Base-by-base conservation (phyloP, 2,113 vertebrate species). In the Macroglossus sobrinus region DNA sequence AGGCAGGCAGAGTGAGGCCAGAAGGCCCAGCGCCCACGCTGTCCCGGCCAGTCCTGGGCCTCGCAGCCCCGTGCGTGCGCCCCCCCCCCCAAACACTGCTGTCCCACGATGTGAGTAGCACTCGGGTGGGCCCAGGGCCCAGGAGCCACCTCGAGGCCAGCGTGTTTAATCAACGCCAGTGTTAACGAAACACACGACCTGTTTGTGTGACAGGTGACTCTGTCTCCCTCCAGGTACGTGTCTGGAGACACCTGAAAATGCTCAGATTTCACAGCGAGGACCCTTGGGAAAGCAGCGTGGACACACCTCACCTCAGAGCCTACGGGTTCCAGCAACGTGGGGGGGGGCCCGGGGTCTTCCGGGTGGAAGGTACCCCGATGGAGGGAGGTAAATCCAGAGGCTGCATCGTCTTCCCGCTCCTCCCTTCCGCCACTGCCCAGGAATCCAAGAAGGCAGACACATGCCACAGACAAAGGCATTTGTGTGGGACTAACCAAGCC, bases 21-120 rank as follows among this genome's bases (percentile, higher is more conserved):
- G 13, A 21, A 40, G 43, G 16, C 13, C 18, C 72, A 30, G 24
- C 12, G 8, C 38, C 63, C 68, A 35, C 9, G 2, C 24, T 35
- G 69, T 47, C 57, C 19, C 5, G 9, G 38, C 33, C 47, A 30
- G 47, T 35, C 24, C 4, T 4, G 7, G 16, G 21, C 76, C 12
- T 43, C 76, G 4, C 8, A 63, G 69, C 28, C 45, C n/a, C 57
- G n/a, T 11, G 22, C 4, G 6, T 26, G 15, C 40, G 28, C 84
- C 43, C 53, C 14, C 0, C n/a, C n/a, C n/a, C 4, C 2, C 40
- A 55, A 38, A 33, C 1, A 1, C 16, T 1, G 33, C 2, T 21
- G 22, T 35, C 86, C 75, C 38, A 33, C n/a, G n/a, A n/a, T n/a
- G n/a, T n/a, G n/a, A n/a, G 28, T 19, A 15, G 38, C 33, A 2